Conservation (phyloP, 2,888 invertebrate species). For the Mythimna ferrago region DNA sequence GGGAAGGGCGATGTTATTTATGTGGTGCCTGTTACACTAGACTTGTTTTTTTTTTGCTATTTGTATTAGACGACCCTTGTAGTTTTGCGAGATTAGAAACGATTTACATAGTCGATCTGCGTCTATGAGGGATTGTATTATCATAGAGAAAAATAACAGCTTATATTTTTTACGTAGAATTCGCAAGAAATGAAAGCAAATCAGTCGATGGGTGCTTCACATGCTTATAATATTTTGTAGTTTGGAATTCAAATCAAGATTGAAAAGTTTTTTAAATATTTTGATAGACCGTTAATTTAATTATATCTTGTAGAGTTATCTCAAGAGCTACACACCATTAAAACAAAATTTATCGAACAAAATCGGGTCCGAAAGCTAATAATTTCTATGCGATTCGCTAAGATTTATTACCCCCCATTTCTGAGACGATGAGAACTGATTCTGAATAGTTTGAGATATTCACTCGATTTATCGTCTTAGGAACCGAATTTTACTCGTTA, state of each 20-base stretch:
- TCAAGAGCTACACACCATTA: neutral
- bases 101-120: neutral
- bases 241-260: neutral
- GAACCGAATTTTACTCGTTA: slow-evolving; percentile 69
- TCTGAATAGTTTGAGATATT: slow-evolving; percentile 83
- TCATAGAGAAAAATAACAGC: neutral
- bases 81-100: neutral
- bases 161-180: neutral
- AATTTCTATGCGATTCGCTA: slow-evolving; percentile 70
- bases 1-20: slow-evolving; percentile 27
- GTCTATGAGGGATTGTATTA: neutral
- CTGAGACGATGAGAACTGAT: slow-evolving; percentile 75
- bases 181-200: neutral
- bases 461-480: slow-evolving; percentile 75
- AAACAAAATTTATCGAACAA: slow-evolving; percentile 53
- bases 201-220: neutral
- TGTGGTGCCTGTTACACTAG: neutral
- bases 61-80: neutral
- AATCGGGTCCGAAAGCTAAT: slow-evolving; percentile 58
- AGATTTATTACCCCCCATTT: slow-evolving; percentile 73
- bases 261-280: too few relatives aligned
- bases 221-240: neutral
- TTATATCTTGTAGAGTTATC: neutral
- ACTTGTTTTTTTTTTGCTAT: neutral
- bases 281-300: neutral